Percentiles rank a stretch among this genome's conserved stretches.
phyloP scores from a whole-genome alignment of 2,888 invertebrate genomes.

The Ophonus ardosiacus region DNA sequence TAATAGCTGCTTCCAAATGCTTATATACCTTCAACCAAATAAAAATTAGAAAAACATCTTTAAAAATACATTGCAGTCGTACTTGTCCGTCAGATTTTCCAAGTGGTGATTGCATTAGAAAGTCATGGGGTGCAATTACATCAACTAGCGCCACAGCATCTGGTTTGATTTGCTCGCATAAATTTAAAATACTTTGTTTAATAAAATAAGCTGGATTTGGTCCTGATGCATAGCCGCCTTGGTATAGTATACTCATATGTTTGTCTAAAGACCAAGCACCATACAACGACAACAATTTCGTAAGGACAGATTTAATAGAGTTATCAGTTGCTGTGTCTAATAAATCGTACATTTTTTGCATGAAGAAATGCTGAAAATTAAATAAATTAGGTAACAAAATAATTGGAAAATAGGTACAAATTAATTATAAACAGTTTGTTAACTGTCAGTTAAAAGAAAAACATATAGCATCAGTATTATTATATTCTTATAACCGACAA shows the following conservation, averaged over 20 bases:
- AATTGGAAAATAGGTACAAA: no score
- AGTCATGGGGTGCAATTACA: constrained; percentile 92
- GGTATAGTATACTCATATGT: constrained; percentile 86
- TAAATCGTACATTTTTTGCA: constrained; percentile 77
- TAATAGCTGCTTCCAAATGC: constrained; percentile 82
- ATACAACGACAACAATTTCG: constrained; percentile 81
- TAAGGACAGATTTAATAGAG: constrained; percentile 77
- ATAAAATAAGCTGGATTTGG: constrained; percentile 79
- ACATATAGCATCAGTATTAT: no score
- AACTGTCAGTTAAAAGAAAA: no score
- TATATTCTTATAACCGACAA: no score
- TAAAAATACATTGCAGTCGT: constrained; percentile 61
- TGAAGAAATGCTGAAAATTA: constrained; percentile 77
- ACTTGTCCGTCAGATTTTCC: constrained; percentile 93
- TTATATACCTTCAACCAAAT: constrained; percentile 81
- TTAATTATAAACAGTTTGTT: no score
- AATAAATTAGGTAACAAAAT: neutral
- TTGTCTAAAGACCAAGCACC: constrained; percentile 86
- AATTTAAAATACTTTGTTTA: constrained; percentile 82
- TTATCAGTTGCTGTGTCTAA: constrained; percentile 76
- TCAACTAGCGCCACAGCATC: constrained; percentile 89
- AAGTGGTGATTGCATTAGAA: constrained; percentile 90
- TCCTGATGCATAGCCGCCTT: constrained; percentile 80
- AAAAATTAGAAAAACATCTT: neutral
- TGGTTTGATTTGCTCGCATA: constrained; percentile 82